A percentile compares a stretch with the other conserved stretches of the same genome.
These are phyloP conservation scores for western clawed frog (Xenopus tropicalis) DNA, from an alignment of 2,113 vertebrate genomes.

Conservation along the genomic window DNA sequence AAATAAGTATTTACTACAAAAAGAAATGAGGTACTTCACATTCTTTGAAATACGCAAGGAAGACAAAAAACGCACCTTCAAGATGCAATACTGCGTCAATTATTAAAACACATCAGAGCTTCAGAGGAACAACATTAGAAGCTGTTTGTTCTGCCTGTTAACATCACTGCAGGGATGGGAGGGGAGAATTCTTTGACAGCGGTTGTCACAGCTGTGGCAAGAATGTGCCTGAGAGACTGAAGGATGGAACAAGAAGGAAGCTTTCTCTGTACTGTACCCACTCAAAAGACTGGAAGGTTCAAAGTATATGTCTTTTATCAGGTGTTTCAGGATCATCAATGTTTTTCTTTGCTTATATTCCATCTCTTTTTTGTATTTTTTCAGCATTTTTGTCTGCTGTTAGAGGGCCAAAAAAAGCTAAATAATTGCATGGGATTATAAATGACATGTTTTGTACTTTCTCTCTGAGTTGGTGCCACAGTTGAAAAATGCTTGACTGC, in stretches of 20 bases:
- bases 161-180: not conserved
- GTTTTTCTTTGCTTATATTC: not conserved
- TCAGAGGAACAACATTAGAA: conserved; percentile 8
- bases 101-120: conserved; percentile 12
- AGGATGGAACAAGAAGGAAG: not conserved
- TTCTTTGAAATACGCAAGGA: conserved; percentile 6
- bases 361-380: not conserved
- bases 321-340: not conserved
- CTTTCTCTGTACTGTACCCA: not conserved
- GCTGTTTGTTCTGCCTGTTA: conserved; percentile 19
- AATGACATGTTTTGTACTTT: too few species aligned
- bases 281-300: not conserved
- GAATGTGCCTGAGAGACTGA: not conserved
- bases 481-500: too few species aligned
- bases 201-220: not conserved
- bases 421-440: too few species aligned
- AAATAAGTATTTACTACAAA: not conserved
- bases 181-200: not conserved
- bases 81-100: conserved; percentile 10
- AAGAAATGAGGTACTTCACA: not conserved
- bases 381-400: not conserved
- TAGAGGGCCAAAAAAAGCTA: too few species aligned
- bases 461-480: too few species aligned
- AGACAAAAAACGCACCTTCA: not conserved
- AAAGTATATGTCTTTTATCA: not conserved